These are phyloP conservation scores for Geotrupes spiniger DNA, from an alignment of 2,888 invertebrate species.

Conservation along the genomic window DNA sequence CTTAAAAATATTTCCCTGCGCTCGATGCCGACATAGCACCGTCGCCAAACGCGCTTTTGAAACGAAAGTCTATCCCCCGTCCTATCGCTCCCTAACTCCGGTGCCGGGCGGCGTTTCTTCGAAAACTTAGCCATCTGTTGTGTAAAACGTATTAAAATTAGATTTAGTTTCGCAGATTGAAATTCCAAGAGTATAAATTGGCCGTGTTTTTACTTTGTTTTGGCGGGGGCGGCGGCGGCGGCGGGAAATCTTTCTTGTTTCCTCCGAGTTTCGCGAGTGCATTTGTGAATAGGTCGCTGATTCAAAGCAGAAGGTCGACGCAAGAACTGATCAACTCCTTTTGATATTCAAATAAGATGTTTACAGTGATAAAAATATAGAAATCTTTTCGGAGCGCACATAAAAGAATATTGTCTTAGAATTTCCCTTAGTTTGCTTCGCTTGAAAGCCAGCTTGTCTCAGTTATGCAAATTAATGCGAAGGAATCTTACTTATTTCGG, in stretches of 20 bases:
- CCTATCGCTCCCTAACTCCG: too few relatives aligned
- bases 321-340: slow-evolving; percentile 11
- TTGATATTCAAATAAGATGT: slow-evolving; percentile 11
- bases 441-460: too few relatives aligned
- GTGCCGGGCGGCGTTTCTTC: too few relatives aligned
- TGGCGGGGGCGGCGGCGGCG: not conserved
- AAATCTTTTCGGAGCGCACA: slow-evolving; percentile 2
- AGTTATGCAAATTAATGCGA: too few relatives aligned
- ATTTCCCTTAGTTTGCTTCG: too few relatives aligned
- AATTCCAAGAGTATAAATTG: slow-evolving; percentile 3
- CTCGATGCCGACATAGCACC: not conserved
- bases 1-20: slow-evolving; percentile 38
- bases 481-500: too few relatives aligned
- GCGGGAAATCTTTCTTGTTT: not conserved
- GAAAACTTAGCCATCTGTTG: too few relatives aligned
- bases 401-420: too few relatives aligned
- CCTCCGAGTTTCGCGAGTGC: slow-evolving; percentile 1
- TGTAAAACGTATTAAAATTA: slow-evolving; percentile 1
- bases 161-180: slow-evolving; percentile 6
- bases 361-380: slow-evolving; percentile 7
- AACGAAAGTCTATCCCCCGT: too few relatives aligned
- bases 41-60: not conserved
- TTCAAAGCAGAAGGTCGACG: slow-evolving; percentile 9
- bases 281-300: slow-evolving; percentile 8
- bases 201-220: slow-evolving; percentile 6